A percentile compares a stretch with the other conserved stretches of the same genome.
These are phyloP conservation scores for Cyanoramphus novaezelandiae DNA, from an alignment of 2,113 vertebrate genomes.

Conservation along the genomic window DNA sequence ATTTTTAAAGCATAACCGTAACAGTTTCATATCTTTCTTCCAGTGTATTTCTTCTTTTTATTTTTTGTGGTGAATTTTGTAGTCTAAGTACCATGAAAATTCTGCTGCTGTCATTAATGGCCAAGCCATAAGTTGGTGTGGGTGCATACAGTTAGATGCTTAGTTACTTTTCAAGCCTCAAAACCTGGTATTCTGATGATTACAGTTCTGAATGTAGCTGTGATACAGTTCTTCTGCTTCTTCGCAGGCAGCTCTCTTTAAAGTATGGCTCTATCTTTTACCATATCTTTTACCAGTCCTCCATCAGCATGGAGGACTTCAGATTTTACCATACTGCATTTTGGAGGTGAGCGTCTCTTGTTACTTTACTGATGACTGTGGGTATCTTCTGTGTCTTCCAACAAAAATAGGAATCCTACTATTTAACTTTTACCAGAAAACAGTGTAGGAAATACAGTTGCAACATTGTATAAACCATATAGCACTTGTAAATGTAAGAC, in stretches of 20 bases:
- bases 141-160: neutral
- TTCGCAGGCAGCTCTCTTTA: neutral
- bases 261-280: neutral
- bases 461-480: neutral
- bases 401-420: neutral
- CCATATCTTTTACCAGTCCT: neutral
- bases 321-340: neutral
- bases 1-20: neutral
- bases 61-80: neutral
- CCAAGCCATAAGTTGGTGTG: neutral
- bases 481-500: neutral
- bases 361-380: neutral
- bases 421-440: neutral
- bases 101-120: neutral
- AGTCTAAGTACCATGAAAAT: neutral
- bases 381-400: neutral
- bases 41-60: neutral
- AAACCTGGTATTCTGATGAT: neutral
- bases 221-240: neutral
- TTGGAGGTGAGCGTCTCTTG: neutral
- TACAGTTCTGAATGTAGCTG: neutral
- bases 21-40: neutral
- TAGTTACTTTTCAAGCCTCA: neutral
- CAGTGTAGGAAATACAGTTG: neutral
- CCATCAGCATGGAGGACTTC: neutral